Evolutionary conservation across 2,113 vertebrate species (phyloP), one percentile per base, ranked within the genome.

Genomic region (Perca schrenkii): DNA sequence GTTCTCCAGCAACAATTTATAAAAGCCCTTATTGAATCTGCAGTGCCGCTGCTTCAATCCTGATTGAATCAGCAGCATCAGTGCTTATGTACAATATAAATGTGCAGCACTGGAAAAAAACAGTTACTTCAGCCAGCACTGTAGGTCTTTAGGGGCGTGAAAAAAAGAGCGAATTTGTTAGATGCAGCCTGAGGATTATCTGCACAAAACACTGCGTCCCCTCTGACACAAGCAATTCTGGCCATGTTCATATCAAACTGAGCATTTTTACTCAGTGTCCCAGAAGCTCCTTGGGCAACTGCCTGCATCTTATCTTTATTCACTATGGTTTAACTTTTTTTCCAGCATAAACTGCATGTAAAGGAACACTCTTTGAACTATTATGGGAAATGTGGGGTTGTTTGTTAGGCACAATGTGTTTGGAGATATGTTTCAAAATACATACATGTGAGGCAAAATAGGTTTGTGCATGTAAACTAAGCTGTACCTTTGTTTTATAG

Each of bases 1-100:
- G 36, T 80, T 76, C 60, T 83, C 62, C 28, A 34, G 71, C 67
- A 85, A 85, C 83, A 13, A 77, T 83, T 79, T 90, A 83, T 71
- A 83, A 89, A 83, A 46, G 64, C 31, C 77, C 82, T 88, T 82
- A 89, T 84, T 83, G 72, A 91, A 88, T 88, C 74, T 71, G 80
- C 78, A 66, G 58, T 8, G 65, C 34, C 21, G 25, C 61, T 15
- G 31, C 70, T 81, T 61, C 57, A 53, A 21, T 56, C 80, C 57
- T 87, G 83, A 88, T 65, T 74, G 80, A 90, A 90, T 89, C 88
- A 84, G 70, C 82, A 88, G 90, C 61, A 46, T 76, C 4, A 16
- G 52, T 28, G 64, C 78, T 84, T 66, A 71, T 69, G 73, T 77
- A 66, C 68, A 84, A 62, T 68, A 87, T 78, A 82, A 84, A 90